Evolutionary conservation across 2,113 vertebrate species (phyloP).

Genomic region (Ptyas mucosa): DNA sequence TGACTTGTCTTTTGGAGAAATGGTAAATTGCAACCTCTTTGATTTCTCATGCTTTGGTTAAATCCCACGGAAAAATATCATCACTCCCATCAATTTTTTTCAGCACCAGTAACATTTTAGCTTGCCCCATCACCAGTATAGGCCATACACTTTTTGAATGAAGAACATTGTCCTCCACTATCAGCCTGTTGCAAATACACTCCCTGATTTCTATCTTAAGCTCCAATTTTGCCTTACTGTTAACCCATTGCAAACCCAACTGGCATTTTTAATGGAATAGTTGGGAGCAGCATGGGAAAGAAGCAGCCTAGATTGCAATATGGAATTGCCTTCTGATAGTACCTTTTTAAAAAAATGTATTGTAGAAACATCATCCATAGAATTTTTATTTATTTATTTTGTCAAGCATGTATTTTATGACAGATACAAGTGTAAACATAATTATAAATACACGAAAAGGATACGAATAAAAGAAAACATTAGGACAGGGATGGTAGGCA

Average conservation of each 20-base stretch:
- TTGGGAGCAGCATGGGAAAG: not conserved
- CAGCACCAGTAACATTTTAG: not conserved
- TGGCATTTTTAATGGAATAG: not conserved
- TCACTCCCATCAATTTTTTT: not conserved
- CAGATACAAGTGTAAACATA: too few species aligned
- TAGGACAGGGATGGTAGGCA: too few species aligned
- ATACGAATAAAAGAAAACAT: too few species aligned
- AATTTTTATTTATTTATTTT: not conserved
- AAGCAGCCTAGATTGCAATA: not conserved
- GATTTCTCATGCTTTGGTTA: not conserved
- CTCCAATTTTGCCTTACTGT: not conserved
- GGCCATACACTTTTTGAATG: not conserved
- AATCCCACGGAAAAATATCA: not conserved
- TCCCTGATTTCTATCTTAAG: not conserved
- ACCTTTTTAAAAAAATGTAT: not conserved
- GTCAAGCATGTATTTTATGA: too few species aligned
- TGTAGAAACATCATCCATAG: not conserved
- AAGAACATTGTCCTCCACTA: not conserved
- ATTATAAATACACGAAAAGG: too few species aligned
- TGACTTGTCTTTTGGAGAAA: not conserved
- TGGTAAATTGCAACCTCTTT: not conserved
- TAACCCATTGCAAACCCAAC: not conserved
- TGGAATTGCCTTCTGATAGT: not conserved
- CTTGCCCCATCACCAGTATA: not conserved
- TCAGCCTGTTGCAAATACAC: not conserved